phyloP scores from a whole-genome alignment of 2,113 vertebrate species.

The Meriones unguiculatus region DNA sequence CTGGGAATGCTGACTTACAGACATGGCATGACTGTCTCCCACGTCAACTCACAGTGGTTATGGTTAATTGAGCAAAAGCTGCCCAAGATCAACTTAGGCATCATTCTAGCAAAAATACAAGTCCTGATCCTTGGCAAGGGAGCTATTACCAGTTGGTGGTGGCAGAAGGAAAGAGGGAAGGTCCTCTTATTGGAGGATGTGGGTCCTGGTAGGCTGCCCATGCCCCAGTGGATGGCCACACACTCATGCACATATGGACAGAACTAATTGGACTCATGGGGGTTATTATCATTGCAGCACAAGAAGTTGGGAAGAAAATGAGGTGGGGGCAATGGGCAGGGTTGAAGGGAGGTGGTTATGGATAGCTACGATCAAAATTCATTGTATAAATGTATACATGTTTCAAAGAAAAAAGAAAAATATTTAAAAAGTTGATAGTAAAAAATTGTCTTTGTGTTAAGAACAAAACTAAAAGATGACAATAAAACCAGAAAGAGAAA shows the following conservation, averaged over 20 bases:
- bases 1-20: neutral
- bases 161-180: neutral
- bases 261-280: neutral
- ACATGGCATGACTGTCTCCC: neutral
- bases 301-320: neutral
- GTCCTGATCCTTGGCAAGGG: neutral
- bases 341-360: neutral
- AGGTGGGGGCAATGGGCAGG: too few species aligned
- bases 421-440: neutral
- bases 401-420: neutral
- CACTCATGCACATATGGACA: neutral
- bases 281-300: neutral
- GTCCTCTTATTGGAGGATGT: neutral
- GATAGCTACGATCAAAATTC: too few species aligned
- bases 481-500: neutral
- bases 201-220: neutral
- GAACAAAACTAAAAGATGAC: neutral
- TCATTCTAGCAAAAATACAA: neutral
- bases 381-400: neutral
- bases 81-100: too few species aligned
- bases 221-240: neutral
- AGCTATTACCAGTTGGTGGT: neutral
- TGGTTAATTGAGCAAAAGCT: neutral
- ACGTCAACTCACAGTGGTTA: neutral
- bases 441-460: neutral